These are phyloP conservation scores for Neosalanx taihuensis DNA, from an alignment of 2,797 vertebrate genomes.

Conservation along the genomic window DNA sequence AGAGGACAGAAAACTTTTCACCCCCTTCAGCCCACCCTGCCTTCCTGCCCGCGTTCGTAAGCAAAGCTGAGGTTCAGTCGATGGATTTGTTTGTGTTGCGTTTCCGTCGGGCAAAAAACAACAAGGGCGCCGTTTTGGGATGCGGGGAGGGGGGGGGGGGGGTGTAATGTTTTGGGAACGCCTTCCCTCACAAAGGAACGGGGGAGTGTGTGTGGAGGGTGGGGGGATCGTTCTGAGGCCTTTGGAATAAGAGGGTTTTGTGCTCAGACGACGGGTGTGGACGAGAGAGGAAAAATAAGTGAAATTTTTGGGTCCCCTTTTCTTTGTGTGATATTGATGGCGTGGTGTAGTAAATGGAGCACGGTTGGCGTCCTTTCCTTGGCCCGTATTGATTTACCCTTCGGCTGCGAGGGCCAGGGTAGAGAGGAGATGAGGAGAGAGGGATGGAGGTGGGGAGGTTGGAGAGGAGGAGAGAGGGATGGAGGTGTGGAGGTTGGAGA, in stretches of 20 bases:
- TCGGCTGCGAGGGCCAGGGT: slow-evolving; percentile 67
- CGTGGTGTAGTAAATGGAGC: slow-evolving; percentile 53
- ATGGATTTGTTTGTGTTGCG: slow-evolving; percentile 7
- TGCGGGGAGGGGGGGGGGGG: too few species aligned
- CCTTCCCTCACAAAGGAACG: slow-evolving; percentile 14
- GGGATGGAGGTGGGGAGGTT: slow-evolving; percentile 3
- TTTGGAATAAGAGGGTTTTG: slow-evolving; percentile 20
- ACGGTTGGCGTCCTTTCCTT: slow-evolving; percentile 69
- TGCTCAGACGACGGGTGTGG: slow-evolving; percentile 18
- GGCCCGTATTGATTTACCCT: slow-evolving; percentile 76
- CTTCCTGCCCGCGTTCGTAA: slow-evolving; percentile 2
- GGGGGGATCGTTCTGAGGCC: slow-evolving; percentile 3
- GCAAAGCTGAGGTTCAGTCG: slow-evolving; percentile 1
- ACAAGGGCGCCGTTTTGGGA: not conserved
- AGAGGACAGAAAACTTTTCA: slow-evolving; percentile 15
- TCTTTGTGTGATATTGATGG: slow-evolving; percentile 32
- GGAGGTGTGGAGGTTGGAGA: not conserved
- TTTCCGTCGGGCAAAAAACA: not conserved
- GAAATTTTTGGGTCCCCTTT: slow-evolving; percentile 52
- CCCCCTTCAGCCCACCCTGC: not conserved
- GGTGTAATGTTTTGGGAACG: slow-evolving; percentile 16
- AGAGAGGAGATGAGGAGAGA: not conserved
- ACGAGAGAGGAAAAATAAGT: slow-evolving; percentile 32
- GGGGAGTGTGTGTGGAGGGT: not conserved
- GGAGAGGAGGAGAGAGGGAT: too few species aligned